A percentile compares a stretch with the other conserved stretches of the same genome.
phyloP scores from a whole-genome alignment of 2,113 vertebrate genomes.

The Scophthalmus maximus region DNA sequence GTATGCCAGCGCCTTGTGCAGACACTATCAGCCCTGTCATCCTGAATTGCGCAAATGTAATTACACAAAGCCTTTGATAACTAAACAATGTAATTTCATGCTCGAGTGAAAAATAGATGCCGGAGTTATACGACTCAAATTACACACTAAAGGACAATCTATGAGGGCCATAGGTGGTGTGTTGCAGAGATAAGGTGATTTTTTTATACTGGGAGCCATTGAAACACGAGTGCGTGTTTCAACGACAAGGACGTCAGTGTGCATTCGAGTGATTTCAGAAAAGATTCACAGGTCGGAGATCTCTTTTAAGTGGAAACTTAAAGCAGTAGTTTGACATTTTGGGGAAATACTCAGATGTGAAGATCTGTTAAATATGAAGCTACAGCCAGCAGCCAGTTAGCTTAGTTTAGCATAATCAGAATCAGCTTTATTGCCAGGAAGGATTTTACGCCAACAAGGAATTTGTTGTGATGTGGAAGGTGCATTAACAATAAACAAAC shows the following conservation, averaged over 20 bases:
- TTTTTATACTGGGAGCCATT: conserved; percentile 18
- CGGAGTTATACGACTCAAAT: conserved; percentile 41
- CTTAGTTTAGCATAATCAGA: background rate
- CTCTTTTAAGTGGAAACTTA: background rate
- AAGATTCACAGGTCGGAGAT: background rate
- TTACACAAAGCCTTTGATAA: conserved; percentile 79
- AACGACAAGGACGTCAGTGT: conserved; percentile 2
- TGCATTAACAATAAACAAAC: too few species aligned
- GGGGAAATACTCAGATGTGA: background rate
- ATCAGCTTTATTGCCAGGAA: too few species aligned
- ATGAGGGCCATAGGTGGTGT: conserved; percentile 30
- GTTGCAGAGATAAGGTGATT: conserved; percentile 16
- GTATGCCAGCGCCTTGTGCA: conserved; percentile 70
- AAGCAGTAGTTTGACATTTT: conserved; percentile 4
- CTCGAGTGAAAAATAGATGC: conserved; percentile 67
- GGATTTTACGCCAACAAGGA: too few species aligned
- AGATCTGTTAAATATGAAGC: background rate
- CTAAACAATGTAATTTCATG: conserved; percentile 80
- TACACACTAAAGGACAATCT: conserved; percentile 32
- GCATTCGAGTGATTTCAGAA: conserved; percentile 23
- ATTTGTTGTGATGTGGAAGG: too few species aligned
- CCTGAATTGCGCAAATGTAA: conserved; percentile 78
- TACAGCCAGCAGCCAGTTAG: background rate
- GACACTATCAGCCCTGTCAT: conserved; percentile 76
- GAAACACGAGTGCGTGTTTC: conserved; percentile 35